phyloP scores from a whole-genome alignment of 1,140 invertebrate species.

The Heterodera schachtii region DNA sequence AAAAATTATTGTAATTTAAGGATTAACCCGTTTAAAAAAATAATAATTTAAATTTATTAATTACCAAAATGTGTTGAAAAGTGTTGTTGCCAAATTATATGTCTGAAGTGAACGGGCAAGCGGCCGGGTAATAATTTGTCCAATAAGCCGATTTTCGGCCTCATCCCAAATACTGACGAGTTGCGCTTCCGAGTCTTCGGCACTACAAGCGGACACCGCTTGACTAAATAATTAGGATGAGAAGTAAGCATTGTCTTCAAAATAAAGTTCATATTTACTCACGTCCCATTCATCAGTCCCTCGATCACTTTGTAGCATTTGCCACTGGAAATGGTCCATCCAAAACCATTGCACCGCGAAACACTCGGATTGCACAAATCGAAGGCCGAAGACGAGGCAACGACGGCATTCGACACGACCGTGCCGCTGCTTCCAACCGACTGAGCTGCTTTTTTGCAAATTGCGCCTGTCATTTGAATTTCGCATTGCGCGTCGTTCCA shows the following conservation, averaged over 20 bases:
- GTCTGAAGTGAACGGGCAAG: background rate
- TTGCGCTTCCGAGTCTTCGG: background rate
- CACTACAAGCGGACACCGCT: background rate
- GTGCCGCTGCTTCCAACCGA: background rate
- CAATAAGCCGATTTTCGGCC: background rate
- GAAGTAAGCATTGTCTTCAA: too few species aligned
- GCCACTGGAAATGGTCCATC: slow-evolving; percentile 1
- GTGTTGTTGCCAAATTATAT: background rate
- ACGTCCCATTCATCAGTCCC: background rate
- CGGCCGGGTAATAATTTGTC: background rate
- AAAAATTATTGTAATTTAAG: too few species aligned
- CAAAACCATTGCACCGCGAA: background rate
- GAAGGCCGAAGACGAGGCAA: background rate
- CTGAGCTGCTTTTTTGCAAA: too few species aligned
- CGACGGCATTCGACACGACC: background rate
- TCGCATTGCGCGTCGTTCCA: too few species aligned
- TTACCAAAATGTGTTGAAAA: slow-evolving; percentile 9
- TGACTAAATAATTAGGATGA: background rate
- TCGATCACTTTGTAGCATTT: slow-evolving; percentile 4
- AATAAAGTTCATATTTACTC: background rate
- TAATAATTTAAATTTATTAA: too few species aligned
- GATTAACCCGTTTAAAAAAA: too few species aligned
- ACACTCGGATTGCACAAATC: slow-evolving; percentile 1
- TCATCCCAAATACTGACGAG: background rate
- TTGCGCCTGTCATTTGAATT: too few species aligned